Evolutionary conservation across 2,888 invertebrate genomes (phyloP), one percentile per base, ranked within the genome.

Genomic region (Agrochola macilenta): DNA sequence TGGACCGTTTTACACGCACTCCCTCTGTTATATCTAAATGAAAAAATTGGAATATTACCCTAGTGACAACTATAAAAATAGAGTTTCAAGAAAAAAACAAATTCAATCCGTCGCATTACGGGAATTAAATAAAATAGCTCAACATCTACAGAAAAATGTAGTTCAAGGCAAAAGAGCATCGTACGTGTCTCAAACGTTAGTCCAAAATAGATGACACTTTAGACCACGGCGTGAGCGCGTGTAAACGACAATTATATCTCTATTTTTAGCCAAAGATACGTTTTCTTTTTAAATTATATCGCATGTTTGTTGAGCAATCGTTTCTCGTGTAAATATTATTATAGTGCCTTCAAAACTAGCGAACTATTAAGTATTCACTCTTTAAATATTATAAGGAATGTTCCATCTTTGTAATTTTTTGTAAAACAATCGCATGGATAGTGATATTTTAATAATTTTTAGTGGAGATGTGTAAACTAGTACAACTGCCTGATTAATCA

Each of bases 261-360:
- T 83, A 80, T 83, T 86, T 79, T 76, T 74, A 86, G 81, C 87
- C 85, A 88, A 88, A 87, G 80, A 83, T 86, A 83, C 69, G 69
- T 81, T 84, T 88, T 86, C 73, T 87, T 72, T 81, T 80, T 85
- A 79, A 83, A 84, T 86, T 85, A 83, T 85, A 85, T 87, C 86
- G 87, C 88, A 87, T 87, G 83, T 89, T 89, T 86, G 88, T 90
- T 86, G 84, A 87, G 82, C 84, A 84, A 85, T 85, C 69, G 84
- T 89, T 85, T 90, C 83, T 86, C 82, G 82, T 91, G 89, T 91
- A 92, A 89, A 91, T 91, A 91, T 86, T 87, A 89, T 78, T 84
- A 79, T 89, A 92, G 92, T 92, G 91, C 92, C 92, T 91, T 89
- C 88, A 83, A 82, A 83, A 81, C 75, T 85, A 87, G 86, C 82